Evolutionary conservation across 2,888 invertebrate genomes (phyloP), one percentile per base, ranked within the genome.

Genomic region (Penaeus monodon): DNA sequence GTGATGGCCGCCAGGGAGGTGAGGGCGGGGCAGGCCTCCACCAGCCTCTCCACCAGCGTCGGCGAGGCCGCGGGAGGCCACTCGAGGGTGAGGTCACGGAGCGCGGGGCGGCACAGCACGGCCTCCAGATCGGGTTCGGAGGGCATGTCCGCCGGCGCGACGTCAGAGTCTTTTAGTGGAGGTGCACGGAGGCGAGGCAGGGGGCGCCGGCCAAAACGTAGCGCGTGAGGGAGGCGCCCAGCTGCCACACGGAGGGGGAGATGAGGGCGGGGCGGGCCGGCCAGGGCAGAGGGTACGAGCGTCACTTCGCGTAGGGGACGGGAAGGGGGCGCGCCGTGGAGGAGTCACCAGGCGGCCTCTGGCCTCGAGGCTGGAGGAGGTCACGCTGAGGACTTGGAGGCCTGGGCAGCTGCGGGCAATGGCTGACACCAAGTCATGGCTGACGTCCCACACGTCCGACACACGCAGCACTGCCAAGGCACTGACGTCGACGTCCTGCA

Each of bases 401-500:
- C 64, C 78, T 10, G 82, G 65, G 49, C 86, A 86, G 22, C 78
- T 44, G 49, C 82, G 57, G 6, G 86, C 86, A 12, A 86, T 3
- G 38, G 81, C 77, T 17, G 86, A 86, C 24, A 86, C 49, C 14
- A 86, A 24, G 66, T 86, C 86, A 70, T 86, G 82, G 24, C 78
- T 86, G 44, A 86, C 78, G 64, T 86, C 86, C 78, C 86, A 86
- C 65, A 86, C 86, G 73, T 86, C 86, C 22, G 82, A 68, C 24
- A 83, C 68, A 29, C 82, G 82, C 64, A 86, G 49, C 29, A 80
- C 86, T 3, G 86, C 78, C 24, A 86, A 27, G 44, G 38, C 73
- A 63, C 29, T 64, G n/a, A 86, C 44, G 22, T 20, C 24, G 22
- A 65, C 64, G 78, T 49, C 33, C 2, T 78, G 63, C 17, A 86